Evolutionary conservation across 2,113 vertebrate genomes (phyloP).

Genomic region (Scolopax mira): DNA sequence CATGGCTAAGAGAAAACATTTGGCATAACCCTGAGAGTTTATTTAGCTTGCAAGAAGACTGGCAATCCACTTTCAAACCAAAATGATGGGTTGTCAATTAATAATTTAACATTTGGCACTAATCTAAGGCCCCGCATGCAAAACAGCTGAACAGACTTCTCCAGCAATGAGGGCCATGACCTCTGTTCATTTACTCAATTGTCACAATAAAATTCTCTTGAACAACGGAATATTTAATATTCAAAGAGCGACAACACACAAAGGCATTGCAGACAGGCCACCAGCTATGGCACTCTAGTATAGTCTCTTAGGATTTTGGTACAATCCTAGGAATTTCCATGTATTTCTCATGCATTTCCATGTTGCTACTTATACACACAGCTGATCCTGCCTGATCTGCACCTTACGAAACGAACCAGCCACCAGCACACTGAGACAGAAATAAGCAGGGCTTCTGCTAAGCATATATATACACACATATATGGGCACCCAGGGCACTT

Average conservation of each 20-base stretch:
- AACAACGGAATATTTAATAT: not conserved
- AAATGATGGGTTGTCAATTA: constrained; percentile 18
- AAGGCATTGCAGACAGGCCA: not conserved
- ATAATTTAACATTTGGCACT: not conserved
- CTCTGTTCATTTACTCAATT: not conserved
- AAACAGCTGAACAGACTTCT: constrained; percentile 25
- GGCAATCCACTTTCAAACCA: not conserved
- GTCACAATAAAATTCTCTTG: not conserved
- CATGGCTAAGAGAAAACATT: not conserved
- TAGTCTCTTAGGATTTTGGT: not conserved
- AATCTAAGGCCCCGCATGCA: not conserved
- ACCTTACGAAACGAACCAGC: not conserved
- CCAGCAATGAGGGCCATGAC: not conserved
- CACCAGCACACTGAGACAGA: not conserved
- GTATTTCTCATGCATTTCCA: not conserved
- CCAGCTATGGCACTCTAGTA: not conserved
- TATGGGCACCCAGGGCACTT: not conserved
- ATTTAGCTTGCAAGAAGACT: not conserved
- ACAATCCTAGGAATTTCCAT: not conserved
- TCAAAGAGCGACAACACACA: not conserved
- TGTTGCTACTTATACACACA: fast-evolving
- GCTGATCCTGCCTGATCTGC: not conserved
- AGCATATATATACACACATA: not conserved
- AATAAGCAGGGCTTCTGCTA: not conserved
- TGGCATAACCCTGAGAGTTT: not conserved